phyloP scores from a whole-genome alignment of 2,797 vertebrate genomes.

The Sparus aurata region DNA sequence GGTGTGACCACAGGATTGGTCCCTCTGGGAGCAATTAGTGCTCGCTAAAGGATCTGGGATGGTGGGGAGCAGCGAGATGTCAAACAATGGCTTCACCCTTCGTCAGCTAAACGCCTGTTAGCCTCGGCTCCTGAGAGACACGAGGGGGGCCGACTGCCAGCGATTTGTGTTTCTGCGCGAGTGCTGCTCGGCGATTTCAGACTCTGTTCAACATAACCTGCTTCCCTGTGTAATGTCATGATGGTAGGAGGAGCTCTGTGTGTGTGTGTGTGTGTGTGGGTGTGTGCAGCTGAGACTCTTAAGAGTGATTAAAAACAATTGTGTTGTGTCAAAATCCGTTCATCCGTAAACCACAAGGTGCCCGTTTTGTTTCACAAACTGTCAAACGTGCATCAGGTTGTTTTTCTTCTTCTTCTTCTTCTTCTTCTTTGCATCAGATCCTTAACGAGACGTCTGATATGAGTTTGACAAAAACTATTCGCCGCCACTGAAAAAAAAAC shows the following conservation, averaged over 20 bases:
- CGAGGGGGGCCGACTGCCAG: constrained; percentile 27
- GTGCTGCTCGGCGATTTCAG: constrained; percentile 50
- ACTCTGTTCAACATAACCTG: constrained; percentile 39
- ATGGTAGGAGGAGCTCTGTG: constrained; percentile 6
- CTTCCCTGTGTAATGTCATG: constrained; percentile 29
- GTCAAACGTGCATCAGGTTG: constrained; percentile 23
- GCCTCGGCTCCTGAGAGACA: constrained; percentile 49
- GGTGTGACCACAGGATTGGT: constrained; percentile 88
- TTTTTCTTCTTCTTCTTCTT: constrained; percentile 15
- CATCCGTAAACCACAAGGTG: constrained; percentile 22
- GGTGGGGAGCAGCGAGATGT: constrained; percentile 86
- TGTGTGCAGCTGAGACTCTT: neutral
- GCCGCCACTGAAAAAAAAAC: constrained; percentile 29
- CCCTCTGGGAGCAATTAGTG: constrained; percentile 96
- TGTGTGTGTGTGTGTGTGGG: neutral
- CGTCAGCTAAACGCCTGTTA: constrained; percentile 84
- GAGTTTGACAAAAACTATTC: constrained; percentile 43
- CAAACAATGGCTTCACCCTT: constrained; percentile 87
- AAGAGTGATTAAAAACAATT: neutral
- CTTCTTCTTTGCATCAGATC: constrained; percentile 22
- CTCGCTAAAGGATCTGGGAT: constrained; percentile 75
- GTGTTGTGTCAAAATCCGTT: constrained; percentile 12
- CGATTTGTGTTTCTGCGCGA: constrained; percentile 59
- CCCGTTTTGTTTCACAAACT: constrained; percentile 45
- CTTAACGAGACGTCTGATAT: constrained; percentile 19